phyloP scores from a whole-genome alignment of 2,113 vertebrate genomes.

The Microcebus jonahi region DNA sequence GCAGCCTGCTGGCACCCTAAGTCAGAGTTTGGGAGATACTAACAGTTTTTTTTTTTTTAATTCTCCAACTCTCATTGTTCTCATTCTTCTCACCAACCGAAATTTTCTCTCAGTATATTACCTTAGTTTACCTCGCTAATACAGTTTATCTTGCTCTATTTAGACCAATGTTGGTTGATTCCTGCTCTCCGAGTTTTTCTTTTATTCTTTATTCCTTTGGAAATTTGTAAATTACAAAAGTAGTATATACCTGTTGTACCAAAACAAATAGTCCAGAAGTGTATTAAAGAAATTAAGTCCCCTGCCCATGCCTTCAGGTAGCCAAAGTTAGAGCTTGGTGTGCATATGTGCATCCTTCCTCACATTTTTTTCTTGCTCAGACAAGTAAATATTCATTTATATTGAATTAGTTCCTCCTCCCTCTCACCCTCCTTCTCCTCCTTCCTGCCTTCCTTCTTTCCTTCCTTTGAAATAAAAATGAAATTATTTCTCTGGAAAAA shows the following conservation, averaged over 20 bases:
- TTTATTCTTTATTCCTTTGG: slow-evolving; percentile 4
- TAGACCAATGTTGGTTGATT: not conserved
- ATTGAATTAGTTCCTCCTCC: not conserved
- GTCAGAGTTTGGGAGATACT: not conserved
- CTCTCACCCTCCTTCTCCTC: not conserved
- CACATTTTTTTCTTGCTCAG: not conserved
- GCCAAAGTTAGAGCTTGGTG: not conserved
- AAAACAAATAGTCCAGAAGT: not conserved
- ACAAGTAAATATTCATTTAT: slow-evolving; percentile 4
- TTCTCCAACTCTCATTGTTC: not conserved
- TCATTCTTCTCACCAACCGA: not conserved
- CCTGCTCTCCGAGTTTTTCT: not conserved
- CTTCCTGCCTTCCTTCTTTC: not conserved
- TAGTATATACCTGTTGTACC: not conserved
- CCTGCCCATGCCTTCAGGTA: not conserved
- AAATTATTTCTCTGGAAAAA: not conserved
- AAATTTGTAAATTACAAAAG: not conserved
- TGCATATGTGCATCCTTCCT: not conserved
- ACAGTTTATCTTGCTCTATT: not conserved
- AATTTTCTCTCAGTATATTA: not conserved
- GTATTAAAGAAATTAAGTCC: not conserved
- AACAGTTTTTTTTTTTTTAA: not conserved
- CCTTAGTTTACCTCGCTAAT: not conserved
- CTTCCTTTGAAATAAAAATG: slow-evolving; percentile 14
- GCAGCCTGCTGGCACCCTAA: not conserved